A percentile compares a stretch with the other conserved stretches of the same genome.
phyloP scores from a whole-genome alignment of 2,797 vertebrate species.

The Sebastes ruberrimus region DNA sequence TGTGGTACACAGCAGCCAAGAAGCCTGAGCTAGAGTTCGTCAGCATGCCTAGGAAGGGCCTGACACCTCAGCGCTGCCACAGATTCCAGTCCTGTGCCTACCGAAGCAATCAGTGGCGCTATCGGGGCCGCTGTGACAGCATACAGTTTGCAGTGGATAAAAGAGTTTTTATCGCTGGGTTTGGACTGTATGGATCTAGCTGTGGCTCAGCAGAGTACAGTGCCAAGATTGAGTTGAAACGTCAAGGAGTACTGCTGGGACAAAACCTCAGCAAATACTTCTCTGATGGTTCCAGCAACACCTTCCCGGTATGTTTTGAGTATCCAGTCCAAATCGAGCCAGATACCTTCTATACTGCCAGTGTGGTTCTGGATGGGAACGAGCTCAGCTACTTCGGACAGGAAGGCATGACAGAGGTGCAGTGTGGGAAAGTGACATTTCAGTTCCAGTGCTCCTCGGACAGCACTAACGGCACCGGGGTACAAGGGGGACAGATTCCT shows the following conservation, averaged over 20 bases:
- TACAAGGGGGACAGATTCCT: constrained; percentile 97
- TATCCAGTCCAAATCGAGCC: constrained; percentile 98
- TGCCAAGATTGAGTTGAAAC: constrained; percentile 96
- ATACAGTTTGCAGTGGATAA: constrained; percentile 98
- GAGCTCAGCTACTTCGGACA: constrained; percentile 98
- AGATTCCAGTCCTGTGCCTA: constrained; percentile 98
- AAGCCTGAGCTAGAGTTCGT: constrained; percentile 94
- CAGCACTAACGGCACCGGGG: constrained; percentile 97
- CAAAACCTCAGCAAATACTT: constrained; percentile 98
- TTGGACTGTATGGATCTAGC: constrained; percentile 96
- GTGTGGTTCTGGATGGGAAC: constrained; percentile 94
- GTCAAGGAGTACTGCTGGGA: constrained; percentile 92
- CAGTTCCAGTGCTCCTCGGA: constrained; percentile 99
- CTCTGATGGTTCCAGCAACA: constrained; percentile 97
- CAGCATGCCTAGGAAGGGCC: constrained; percentile 91
- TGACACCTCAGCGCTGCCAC: constrained; percentile 95
- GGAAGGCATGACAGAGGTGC: constrained; percentile 98
- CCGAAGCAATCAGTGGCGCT: constrained; percentile 99
- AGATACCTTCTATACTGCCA: constrained; percentile 97
- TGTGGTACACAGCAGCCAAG: constrained; percentile 97
- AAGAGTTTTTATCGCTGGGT: constrained; percentile 95
- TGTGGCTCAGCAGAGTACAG: constrained; percentile 97
- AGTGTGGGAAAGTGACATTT: constrained; percentile 97
- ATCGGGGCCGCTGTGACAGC: constrained; percentile 96
- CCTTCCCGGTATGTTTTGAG: constrained; percentile 97